phyloP scores from a whole-genome alignment of 2,888 invertebrate species.

The Byasa hedistus region DNA sequence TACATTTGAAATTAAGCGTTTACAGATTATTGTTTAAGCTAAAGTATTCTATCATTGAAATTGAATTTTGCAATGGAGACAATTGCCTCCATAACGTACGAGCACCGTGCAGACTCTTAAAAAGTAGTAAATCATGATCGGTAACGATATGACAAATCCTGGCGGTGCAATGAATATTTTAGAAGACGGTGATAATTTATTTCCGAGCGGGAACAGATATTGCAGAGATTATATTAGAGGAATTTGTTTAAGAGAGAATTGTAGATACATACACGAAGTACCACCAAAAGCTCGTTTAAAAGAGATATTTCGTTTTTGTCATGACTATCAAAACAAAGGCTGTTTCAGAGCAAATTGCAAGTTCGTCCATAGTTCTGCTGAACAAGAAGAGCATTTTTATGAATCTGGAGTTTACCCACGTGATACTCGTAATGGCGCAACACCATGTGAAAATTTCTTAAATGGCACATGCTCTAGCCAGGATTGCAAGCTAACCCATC shows the following conservation, averaged over 20 bases:
- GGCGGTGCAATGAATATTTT: constrained; percentile 49
- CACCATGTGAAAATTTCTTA: constrained; percentile 82
- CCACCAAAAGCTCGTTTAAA: constrained; percentile 60
- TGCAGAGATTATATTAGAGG: constrained; percentile 78
- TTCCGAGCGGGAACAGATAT: constrained; percentile 47
- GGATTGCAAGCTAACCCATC: constrained; percentile 61
- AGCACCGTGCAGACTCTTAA: constrained; percentile 15
- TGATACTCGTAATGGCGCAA: constrained; percentile 55
- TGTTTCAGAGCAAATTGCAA: constrained; percentile 82
- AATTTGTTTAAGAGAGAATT: constrained; percentile 77
- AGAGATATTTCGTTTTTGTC: constrained; percentile 77
- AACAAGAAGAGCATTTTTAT: constrained; percentile 85
- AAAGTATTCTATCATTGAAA: constrained; percentile 2
- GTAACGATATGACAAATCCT: constrained; percentile 38
- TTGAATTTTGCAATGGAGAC: constrained; percentile 5
- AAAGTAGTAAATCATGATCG: constrained; percentile 44
- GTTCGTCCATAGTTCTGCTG: constrained; percentile 84
- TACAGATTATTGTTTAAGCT: constrained; percentile 10
- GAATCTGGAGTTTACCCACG: constrained; percentile 81
- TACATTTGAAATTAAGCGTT: constrained; percentile 8
- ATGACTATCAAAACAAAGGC: constrained; percentile 85
- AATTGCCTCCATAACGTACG: constrained; percentile 4
- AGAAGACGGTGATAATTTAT: constrained; percentile 52
- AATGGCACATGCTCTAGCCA: constrained; percentile 79
- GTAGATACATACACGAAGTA: constrained; percentile 66